Evolutionary conservation across 2,888 invertebrate species (phyloP).

Genomic region (Tipula lateralis): DNA sequence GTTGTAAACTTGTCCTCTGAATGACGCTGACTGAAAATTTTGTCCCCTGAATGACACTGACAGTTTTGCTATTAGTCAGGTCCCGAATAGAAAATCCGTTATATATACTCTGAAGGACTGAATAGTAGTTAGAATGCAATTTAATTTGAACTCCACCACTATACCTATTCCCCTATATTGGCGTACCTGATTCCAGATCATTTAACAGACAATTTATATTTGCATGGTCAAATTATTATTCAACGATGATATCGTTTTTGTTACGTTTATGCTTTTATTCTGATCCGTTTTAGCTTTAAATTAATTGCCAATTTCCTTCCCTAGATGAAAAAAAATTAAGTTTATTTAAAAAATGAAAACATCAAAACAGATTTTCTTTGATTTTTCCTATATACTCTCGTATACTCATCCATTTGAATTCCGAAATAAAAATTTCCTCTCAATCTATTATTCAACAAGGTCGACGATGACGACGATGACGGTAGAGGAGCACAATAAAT

Average conservation of each 20-base stretch:
- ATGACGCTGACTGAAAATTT: no score
- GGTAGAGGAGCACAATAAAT: not conserved
- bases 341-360: not conserved
- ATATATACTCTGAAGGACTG: no score
- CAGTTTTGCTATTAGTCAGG: no score
- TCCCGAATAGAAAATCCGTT: no score
- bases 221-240: not conserved
- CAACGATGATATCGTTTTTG: not conserved
- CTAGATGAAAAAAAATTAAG: not conserved
- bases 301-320: slow-evolving; percentile 24
- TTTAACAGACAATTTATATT: not conserved
- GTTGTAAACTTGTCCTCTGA: no score
- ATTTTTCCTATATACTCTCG: not conserved
- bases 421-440: not conserved
- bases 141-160: not conserved
- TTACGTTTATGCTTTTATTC: not conserved
- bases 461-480: not conserved
- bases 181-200: not conserved
- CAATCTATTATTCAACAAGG: not conserved
- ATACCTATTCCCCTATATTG: not conserved
- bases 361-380: not conserved
- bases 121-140: no score
- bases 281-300: not conserved
- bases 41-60: no score
- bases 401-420: not conserved